Evolutionary conservation across 2,888 invertebrate genomes (phyloP).

Genomic region (Minunthozetes semirufus): DNA sequence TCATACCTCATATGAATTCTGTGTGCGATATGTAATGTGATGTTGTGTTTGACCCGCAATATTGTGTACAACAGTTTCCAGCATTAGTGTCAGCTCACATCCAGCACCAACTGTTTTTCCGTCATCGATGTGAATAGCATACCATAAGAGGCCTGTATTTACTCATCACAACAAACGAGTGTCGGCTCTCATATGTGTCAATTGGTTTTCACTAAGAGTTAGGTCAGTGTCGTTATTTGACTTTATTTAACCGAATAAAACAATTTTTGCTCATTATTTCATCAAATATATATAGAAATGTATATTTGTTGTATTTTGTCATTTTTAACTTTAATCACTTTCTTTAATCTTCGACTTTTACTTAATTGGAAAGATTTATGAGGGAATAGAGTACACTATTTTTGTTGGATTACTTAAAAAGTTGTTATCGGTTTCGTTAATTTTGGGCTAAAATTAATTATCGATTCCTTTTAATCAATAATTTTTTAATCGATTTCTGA

Average conservation of each 20-base stretch:
- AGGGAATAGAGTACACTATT: too few species aligned
- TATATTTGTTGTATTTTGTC: too few species aligned
- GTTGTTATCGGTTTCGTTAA: background rate
- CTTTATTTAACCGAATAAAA: background rate
- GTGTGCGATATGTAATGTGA: background rate
- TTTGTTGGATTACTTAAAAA: too few species aligned
- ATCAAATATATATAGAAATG: background rate
- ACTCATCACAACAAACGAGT: background rate
- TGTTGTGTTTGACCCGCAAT: slow-evolving; percentile 3
- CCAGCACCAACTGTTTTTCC: too few species aligned
- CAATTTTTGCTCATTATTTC: background rate
- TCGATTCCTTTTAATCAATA: background rate
- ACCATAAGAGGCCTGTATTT: background rate
- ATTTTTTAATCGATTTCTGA: too few species aligned
- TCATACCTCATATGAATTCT: background rate
- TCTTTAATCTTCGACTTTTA: too few species aligned
- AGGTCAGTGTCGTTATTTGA: background rate
- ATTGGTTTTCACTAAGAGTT: slow-evolving; percentile 1
- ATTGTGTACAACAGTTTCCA: background rate
- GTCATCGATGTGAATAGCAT: too few species aligned
- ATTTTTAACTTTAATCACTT: too few species aligned
- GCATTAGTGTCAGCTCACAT: background rate
- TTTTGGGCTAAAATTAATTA: background rate
- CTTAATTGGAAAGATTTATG: too few species aligned
- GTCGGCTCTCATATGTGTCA: background rate